phyloP scores from a whole-genome alignment of 2,797 vertebrate species.

The Artibeus lituratus region DNA sequence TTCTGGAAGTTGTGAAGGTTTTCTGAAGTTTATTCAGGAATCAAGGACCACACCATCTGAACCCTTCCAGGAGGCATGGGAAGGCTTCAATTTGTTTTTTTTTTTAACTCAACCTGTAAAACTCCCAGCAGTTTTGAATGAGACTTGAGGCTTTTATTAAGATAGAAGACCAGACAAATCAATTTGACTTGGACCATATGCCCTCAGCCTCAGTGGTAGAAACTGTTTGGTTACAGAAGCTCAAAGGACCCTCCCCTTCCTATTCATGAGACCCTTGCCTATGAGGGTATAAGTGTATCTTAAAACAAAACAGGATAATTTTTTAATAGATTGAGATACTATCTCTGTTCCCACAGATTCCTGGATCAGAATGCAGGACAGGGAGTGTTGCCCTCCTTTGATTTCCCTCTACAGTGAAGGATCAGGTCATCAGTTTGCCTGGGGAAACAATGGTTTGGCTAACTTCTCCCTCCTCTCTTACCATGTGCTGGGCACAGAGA shows the following conservation, averaged over 20 bases:
- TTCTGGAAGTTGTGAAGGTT: background rate
- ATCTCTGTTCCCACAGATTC: background rate
- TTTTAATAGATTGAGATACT: background rate
- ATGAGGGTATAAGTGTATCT: background rate
- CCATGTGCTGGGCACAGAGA: background rate
- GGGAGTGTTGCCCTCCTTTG: background rate
- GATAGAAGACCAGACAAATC: background rate
- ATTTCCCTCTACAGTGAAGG: background rate
- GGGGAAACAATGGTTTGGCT: background rate
- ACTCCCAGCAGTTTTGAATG: background rate
- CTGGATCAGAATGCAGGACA: constrained; percentile 21
- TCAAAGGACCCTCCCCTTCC: background rate
- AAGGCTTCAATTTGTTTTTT: background rate
- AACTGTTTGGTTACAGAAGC: background rate
- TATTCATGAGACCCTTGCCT: background rate
- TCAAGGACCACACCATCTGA: background rate
- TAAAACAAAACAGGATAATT: background rate
- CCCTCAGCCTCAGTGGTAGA: background rate
- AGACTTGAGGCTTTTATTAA: background rate
- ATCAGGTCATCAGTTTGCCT: background rate
- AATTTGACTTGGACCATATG: background rate
- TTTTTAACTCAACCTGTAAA: background rate
- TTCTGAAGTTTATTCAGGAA: background rate
- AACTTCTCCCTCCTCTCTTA: background rate
- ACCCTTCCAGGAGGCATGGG: background rate